Evolutionary conservation across 2,797 vertebrate species (phyloP).

Genomic region (Gambelia wislizenii): DNA sequence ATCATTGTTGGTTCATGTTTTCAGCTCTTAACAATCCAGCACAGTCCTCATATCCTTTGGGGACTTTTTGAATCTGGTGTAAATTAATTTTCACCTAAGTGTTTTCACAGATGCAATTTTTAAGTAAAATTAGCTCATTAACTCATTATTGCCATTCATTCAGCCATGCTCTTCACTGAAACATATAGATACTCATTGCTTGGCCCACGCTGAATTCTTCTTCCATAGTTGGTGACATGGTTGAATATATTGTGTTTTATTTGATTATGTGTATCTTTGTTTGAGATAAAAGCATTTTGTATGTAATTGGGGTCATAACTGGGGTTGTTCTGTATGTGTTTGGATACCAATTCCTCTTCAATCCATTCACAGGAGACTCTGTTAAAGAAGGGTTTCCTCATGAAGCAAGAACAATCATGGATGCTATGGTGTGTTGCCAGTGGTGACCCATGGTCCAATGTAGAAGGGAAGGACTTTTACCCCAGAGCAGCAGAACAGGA

Average conservation of each 20-base stretch:
- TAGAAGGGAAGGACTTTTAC: too few species aligned
- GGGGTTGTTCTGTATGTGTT: too few species aligned
- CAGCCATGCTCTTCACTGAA: not conserved
- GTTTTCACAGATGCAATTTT: not conserved
- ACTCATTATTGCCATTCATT: not conserved
- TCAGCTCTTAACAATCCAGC: not conserved
- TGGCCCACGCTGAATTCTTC: not conserved
- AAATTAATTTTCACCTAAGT: not conserved
- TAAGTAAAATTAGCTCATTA: not conserved
- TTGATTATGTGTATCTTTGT: too few species aligned
- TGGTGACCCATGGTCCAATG: too few species aligned
- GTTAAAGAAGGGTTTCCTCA: not conserved
- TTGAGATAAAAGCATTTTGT: too few species aligned
- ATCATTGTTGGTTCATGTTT: not conserved
- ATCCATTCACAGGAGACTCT: not conserved
- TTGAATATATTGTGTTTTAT: too few species aligned
- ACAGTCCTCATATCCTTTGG: not conserved
- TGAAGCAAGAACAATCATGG: not conserved
- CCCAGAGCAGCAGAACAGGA: too few species aligned
- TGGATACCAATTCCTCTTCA: not conserved
- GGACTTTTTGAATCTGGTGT: not conserved
- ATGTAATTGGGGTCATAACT: not conserved
- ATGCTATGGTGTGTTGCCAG: not conserved
- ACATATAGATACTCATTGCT: not conserved
- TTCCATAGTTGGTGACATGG: too few species aligned